Evolutionary conservation across 2,888 invertebrate genomes (phyloP), one percentile per base, ranked within the genome.

Genomic region (Lasius fuliginosus): DNA sequence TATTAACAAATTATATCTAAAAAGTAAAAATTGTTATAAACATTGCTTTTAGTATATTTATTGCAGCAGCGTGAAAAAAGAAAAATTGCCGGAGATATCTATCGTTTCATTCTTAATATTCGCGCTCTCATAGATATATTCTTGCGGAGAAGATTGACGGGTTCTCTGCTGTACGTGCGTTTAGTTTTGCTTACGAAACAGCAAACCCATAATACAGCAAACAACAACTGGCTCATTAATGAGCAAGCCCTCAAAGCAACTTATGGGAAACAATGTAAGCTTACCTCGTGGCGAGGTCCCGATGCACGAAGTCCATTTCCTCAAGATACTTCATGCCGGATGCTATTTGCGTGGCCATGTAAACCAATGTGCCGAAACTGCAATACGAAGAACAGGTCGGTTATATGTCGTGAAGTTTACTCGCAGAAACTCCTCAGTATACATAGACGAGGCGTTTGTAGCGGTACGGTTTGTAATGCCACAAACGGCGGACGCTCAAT

Each of bases 311-410:
- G 95, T 98, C 98, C 89, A 98, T 96, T 69, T 98, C 97, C 95
- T 99, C 97, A 92, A 99, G 95, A 95, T 98, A 98, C 92, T 97
- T 97, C 98, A 98, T 98, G 18, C 98, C 98, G 4, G 98, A 97
- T 1, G 98, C 98, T 88, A 99, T 97, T 95, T 99, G 98, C 79
- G 97, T 96, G 67, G 98, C 98, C 96, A 98, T 97, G 95, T 97
- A 98, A 93, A 98, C 97, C 95, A 98, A 96, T 95, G 97, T 97
- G 92, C 98, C 97, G 95, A 97, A 97, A 95, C 98, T 98, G 95
- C 83, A 96, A 96, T 91, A 93, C 87, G 93, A 91, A 92, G 87
- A 91, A 90, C 86, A 67, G 65, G 65, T 81, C 62, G 83, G 89
- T 86, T 86, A 84, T 53, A 53, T 88, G 79, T 88, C 76, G 76